Conservation (phyloP, 2,888 invertebrate genomes). For the Cheilosia pagana region DNA sequence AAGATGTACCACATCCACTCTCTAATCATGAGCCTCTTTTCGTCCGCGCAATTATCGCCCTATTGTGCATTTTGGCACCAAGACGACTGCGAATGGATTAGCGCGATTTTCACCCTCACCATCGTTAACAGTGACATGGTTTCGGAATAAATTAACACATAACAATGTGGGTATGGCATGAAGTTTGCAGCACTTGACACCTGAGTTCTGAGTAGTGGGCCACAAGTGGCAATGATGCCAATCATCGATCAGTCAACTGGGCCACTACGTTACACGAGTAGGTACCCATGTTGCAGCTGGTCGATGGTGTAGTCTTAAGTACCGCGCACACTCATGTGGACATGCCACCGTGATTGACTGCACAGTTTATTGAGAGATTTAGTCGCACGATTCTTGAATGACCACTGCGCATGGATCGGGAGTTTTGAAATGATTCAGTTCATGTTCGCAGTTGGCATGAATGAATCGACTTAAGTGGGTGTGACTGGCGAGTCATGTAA, state of each 20-base stretch:
- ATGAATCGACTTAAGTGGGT: constrained; percentile 47
- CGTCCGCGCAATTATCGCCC: constrained; percentile 63
- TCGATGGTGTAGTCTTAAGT: neutral
- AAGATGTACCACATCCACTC: constrained; percentile 38
- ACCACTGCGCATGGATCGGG: neutral
- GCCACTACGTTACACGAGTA: neutral
- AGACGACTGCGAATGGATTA: constrained; percentile 42
- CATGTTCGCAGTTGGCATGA: constrained; percentile 8
- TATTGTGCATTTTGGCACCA: constrained; percentile 61
- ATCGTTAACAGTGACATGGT: constrained; percentile 53
- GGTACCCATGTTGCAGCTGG: neutral
- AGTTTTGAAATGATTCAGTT: constrained; percentile 27
- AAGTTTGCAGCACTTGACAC: constrained; percentile 64
- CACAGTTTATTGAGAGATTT: neutral
- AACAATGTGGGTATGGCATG: constrained; percentile 38
- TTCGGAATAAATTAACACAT: constrained; percentile 72
- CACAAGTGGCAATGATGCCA: constrained; percentile 45
- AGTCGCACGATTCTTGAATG: constrained; percentile 33
- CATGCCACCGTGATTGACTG: constrained; percentile 12
- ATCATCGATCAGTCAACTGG: constrained; percentile 53
- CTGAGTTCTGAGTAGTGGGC: constrained; percentile 44
- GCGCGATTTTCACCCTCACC: constrained; percentile 49
- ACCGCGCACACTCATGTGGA: constrained; percentile 4
- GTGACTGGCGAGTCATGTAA: constrained; percentile 40
- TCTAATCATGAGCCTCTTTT: constrained; percentile 60